These are phyloP conservation scores for Cyaniris semiargus DNA, from an alignment of 2,888 invertebrate species.

Conservation along the genomic window DNA sequence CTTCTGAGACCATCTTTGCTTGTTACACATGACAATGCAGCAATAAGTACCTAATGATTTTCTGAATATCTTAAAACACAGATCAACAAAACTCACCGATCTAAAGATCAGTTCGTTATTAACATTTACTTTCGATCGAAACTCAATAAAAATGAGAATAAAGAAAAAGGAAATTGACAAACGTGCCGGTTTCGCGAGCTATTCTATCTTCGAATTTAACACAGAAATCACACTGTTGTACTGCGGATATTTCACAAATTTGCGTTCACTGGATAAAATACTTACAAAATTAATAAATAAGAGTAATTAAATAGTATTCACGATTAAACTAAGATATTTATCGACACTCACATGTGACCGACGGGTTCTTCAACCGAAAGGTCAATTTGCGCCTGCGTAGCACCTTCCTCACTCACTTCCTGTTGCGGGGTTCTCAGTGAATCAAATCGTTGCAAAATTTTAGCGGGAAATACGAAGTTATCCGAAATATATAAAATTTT, in stretches of 20 bases:
- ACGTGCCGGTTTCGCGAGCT: slow-evolving; percentile 74
- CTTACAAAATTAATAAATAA: slow-evolving; percentile 74
- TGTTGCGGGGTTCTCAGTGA: slow-evolving; percentile 77
- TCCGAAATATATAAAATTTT: slow-evolving; percentile 5
- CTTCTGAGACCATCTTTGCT: slow-evolving; percentile 30
- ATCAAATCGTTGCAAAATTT: slow-evolving; percentile 56
- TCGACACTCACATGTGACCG: slow-evolving; percentile 94
- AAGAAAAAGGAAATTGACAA: slow-evolving; percentile 71
- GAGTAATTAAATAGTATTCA: slow-evolving; percentile 69
- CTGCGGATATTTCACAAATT: slow-evolving; percentile 63
- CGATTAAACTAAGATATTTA: slow-evolving; percentile 79
- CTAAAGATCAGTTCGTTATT: slow-evolving; percentile 46
- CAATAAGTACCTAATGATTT: slow-evolving; percentile 23
- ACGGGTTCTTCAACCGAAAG: slow-evolving; percentile 93
- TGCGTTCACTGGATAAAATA: slow-evolving; percentile 71
- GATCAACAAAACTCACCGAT: slow-evolving; percentile 44
- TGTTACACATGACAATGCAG: slow-evolving; percentile 29
- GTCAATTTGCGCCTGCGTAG: slow-evolving; percentile 86
- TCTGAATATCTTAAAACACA: slow-evolving; percentile 27
- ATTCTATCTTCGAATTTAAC: slow-evolving; percentile 64
- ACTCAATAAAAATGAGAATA: slow-evolving; percentile 36
- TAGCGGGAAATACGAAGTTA: slow-evolving; percentile 63
- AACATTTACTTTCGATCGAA: background rate
- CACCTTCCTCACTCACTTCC: slow-evolving; percentile 80
- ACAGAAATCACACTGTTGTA: slow-evolving; percentile 67